Base-by-base conservation (phyloP, 2,113 vertebrate genomes). In the Cephalopholis sonnerati region DNA sequence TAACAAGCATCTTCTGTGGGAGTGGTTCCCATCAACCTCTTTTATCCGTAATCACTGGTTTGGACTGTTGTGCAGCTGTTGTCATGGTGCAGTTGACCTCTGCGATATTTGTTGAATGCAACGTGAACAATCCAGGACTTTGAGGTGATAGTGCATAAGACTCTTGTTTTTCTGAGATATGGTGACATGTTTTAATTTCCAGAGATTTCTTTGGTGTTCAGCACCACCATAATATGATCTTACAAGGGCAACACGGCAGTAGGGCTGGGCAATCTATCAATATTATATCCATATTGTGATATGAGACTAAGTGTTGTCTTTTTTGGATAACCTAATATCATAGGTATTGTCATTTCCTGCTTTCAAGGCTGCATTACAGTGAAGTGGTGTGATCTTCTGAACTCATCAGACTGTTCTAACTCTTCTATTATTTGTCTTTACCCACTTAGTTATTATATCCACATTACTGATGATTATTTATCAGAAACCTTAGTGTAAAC, bases 21-120 rank as follows among this genome's bases (percentile, higher is more conserved):
- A 71, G 54, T 46, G 78, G 44, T 50, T 36, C 18, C 48, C 39
- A 24, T 70, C 4, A 62, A 7, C 67, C 9, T 44, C 16, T 74
- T 32, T 76, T 10, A 59, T 32, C 16, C 9, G 18, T 81, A 25
- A 58, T 66, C 18, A 48, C n/a, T 29, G 27, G 2, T 61, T 81
- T 27, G 25, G 15, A 51, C 6, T 64, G 24, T 70, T 87, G 20
- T 81, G 36, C 18, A 8, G 44, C 8, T 64, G 24, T 70, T 87
- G 24, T 80, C 11, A 50, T 46, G n/a, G 7, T 44, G n/a, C 16
- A 24, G 20, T 32, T 71, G 64, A 80, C 54, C 41, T 62, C 7
- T 55, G 17, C 25, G 50, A 22, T 27, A 16, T 25, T 7, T 48
- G 27, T n/a, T 32, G 20, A 10, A 18, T 61, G 16, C 5, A 55